phyloP scores from a whole-genome alignment of 2,113 vertebrate genomes.

The Chionomys nivalis region DNA sequence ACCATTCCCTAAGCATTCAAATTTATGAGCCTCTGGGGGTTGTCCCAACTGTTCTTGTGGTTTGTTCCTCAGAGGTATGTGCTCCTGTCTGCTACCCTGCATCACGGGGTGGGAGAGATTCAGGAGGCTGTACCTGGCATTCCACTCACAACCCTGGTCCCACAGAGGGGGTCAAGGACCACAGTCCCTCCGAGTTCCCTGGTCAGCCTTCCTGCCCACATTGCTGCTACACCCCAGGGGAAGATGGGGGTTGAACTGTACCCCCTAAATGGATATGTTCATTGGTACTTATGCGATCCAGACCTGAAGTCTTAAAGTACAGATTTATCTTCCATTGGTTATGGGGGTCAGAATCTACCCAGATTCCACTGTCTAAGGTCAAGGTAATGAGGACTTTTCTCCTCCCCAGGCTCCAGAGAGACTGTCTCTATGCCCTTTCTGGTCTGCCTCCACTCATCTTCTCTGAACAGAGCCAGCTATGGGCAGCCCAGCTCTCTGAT shows the following conservation, averaged over 20 bases:
- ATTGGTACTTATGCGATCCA: too few relatives aligned
- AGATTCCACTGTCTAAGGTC: background rate
- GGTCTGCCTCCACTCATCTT: fast-evolving
- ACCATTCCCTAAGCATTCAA: background rate
- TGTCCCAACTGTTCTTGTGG: background rate
- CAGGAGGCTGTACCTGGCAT: background rate
- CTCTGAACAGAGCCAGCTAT: background rate
- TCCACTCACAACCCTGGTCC: background rate
- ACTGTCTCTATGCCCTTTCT: background rate
- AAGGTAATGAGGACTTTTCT: fast-evolving
- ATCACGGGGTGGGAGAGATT: too few relatives aligned
- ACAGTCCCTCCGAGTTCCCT: background rate
- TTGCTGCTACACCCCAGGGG: background rate
- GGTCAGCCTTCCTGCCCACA: background rate
- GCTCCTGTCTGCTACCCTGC: too few relatives aligned
- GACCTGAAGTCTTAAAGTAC: background rate
- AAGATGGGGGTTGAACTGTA: background rate
- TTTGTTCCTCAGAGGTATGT: background rate
- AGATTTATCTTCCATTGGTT: fast-evolving
- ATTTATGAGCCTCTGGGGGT: background rate
- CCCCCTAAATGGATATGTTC: background rate
- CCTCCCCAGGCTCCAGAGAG: background rate
- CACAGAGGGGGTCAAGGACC: background rate
- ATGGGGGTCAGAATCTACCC: background rate
- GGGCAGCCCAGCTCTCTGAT: background rate